A percentile compares a stretch with the other conserved stretches of the same genome.
These are phyloP conservation scores for Chiloscyllium plagiosum DNA, from an alignment of 2,113 vertebrate genomes.

Conservation along the genomic window DNA sequence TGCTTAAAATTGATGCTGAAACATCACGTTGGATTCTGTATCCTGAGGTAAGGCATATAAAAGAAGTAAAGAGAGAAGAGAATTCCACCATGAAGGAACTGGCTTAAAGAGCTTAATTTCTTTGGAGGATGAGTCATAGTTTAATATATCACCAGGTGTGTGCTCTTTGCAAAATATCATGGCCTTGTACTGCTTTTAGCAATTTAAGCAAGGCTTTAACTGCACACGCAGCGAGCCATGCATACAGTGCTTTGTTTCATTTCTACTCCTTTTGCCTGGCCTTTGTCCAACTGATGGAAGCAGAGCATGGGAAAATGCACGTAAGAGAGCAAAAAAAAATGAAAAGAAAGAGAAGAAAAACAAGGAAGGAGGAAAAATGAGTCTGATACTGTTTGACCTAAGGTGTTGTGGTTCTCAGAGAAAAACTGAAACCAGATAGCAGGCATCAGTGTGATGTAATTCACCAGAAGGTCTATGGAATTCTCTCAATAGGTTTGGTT, in stretches of 20 bases:
- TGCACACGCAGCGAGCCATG: background rate
- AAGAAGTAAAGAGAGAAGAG: background rate
- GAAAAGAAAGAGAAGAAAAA: background rate
- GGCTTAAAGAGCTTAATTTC: slow-evolving; percentile 12
- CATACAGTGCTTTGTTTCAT: slow-evolving; percentile 22
- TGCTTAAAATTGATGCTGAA: background rate
- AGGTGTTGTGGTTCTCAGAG: slow-evolving; percentile 42
- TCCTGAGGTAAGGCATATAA: too few relatives aligned
- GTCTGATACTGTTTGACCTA: slow-evolving; percentile 28
- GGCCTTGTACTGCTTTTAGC: background rate
- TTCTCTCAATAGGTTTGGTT: slow-evolving; percentile 3
- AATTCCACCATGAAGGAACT: background rate
- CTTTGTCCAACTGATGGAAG: background rate
- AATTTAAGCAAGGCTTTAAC: background rate
- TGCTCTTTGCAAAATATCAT: background rate
- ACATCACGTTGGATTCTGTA: background rate
- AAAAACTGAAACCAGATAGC: slow-evolving; percentile 44
- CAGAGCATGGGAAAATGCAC: slow-evolving; percentile 37
- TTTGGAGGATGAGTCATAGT: background rate
- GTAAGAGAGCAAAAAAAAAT: slow-evolving; percentile 18
- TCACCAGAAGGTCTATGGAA: slow-evolving; percentile 32
- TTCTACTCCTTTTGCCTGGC: slow-evolving; percentile 14
- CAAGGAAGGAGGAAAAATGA: slow-evolving; percentile 22
- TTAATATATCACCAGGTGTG: slow-evolving; percentile 10
- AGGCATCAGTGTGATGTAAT: slow-evolving; percentile 27